Base-by-base conservation (phyloP, 2,113 vertebrate genomes). In the Megaptera novaeangliae region DNA sequence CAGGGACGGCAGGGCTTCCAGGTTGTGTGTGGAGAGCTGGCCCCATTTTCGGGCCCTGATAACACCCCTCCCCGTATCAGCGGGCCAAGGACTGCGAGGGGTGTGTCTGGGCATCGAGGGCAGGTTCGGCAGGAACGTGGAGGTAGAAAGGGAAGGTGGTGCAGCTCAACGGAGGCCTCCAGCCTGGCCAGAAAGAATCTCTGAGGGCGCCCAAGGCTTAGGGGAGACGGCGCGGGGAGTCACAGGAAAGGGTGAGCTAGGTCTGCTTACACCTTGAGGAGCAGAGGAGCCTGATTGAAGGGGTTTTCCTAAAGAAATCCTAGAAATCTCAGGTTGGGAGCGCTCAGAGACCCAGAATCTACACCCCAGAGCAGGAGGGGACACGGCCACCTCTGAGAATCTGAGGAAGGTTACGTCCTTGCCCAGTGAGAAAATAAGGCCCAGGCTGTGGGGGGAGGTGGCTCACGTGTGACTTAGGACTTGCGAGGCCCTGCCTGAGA, bases 51-150 rank as follows among this genome's bases (percentile, higher is more conserved):
- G 8, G 78, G 20, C 44, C n/a, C 91, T 36, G 92, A 95, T 92
- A 97, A 92, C 55, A 86, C 39, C 41, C 71, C 36, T 64, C 1
- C 13, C 49, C 52, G 39, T 94, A 90, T 97, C 94, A 11, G 29
- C 4, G 14, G 57, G 39, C 52, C 83, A 86, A 78, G 46, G 68
- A 46, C 68, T 34, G 74, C n/a, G 75, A 59, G 84, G 95, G 46
- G 75, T 21, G 8, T 39, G 25, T 86, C 95, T 89, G 57, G 86
- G 84, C 89, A 81, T 85, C 78, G 59, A 71, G 44, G 46, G 78
- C 29, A 95, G 49, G 31, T 66, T 90, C 74, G 17, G 2, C 29
- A 83, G 74, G 90, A 88, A 13, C 0, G 9, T 59, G 83, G 61
- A 91, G 55, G 44, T 10, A 25, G 31, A 25, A 36, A 68, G 52